Evolutionary conservation across 1,140 invertebrate species (phyloP).

Genomic region (Scaptomyza montana): DNA sequence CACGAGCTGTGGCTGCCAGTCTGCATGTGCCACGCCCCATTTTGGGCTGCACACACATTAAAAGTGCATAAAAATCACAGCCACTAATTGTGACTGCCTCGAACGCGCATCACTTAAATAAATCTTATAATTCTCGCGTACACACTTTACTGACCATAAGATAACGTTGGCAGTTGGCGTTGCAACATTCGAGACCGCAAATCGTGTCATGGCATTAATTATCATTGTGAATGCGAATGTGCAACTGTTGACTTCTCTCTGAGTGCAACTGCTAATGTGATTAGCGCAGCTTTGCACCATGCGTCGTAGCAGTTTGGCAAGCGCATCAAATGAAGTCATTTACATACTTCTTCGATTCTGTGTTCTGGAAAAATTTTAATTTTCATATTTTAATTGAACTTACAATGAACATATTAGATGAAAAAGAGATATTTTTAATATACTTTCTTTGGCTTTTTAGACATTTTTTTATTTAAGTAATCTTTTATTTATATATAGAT

Average conservation of each 20-base stretch:
- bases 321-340: conserved; percentile 17
- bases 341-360: background rate
- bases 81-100: conserved; percentile 50
- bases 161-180: background rate
- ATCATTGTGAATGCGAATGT: conserved; percentile 33
- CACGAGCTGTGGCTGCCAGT: conserved; percentile 34
- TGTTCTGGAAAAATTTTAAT: background rate
- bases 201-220: conserved; percentile 47
- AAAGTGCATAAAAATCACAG: conserved; percentile 56
- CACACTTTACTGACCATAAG: background rate
- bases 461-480: too few species aligned
- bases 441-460: too few species aligned
- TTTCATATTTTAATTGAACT: background rate
- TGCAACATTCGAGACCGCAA: conserved; percentile 23
- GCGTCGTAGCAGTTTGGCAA: conserved; percentile 22
- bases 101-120: conserved; percentile 15
- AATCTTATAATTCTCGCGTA: conserved; percentile 27
- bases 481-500: too few species aligned
- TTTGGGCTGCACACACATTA: conserved; percentile 41
- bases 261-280: conserved; percentile 37
- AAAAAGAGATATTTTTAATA: too few species aligned
- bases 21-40: conserved; percentile 12
- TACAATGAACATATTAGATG: too few species aligned
- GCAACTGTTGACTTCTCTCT: conserved; percentile 14
- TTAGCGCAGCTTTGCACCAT: conserved; percentile 34